Evolutionary conservation across 2,888 invertebrate genomes (phyloP).

Genomic region (Bruchidius siliquastri): DNA sequence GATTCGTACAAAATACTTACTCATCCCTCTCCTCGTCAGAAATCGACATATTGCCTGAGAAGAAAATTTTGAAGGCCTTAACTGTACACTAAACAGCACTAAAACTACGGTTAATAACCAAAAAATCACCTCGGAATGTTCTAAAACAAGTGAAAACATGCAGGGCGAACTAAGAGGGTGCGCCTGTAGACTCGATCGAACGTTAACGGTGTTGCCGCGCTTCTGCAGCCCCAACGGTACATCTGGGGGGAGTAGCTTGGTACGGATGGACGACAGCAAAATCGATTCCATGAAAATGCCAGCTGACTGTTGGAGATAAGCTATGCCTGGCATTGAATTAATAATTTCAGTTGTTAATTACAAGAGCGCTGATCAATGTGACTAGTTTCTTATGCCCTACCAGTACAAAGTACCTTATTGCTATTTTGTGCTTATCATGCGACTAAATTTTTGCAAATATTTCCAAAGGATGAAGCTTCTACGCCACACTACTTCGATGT

Average conservation of each 20-base stretch:
- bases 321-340: neutral
- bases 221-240: neutral
- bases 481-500: too few relatives aligned
- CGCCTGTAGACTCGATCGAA: constrained; percentile 15
- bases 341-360: neutral
- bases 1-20: constrained; percentile 53
- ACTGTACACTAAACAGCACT: neutral
- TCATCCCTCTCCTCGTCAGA: constrained; percentile 67
- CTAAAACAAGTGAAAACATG: neutral
- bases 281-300: neutral
- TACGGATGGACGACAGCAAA: neutral
- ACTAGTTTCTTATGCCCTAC: too few relatives aligned
- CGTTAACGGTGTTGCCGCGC: neutral
- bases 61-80: constrained; percentile 9
- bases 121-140: neutral
- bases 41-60: constrained; percentile 38
- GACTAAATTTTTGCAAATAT: too few relatives aligned
- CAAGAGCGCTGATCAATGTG: neutral
- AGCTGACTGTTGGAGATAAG: neutral
- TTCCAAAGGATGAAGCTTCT: too few relatives aligned
- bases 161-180: constrained; percentile 22
- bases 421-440: too few relatives aligned
- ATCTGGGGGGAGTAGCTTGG: neutral
- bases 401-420: too few relatives aligned
- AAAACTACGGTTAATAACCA: neutral